Evolutionary conservation across 53 echinoderm and acorn worm genomes (phyloP).

Genomic region (Antedon mediterranea): DNA sequence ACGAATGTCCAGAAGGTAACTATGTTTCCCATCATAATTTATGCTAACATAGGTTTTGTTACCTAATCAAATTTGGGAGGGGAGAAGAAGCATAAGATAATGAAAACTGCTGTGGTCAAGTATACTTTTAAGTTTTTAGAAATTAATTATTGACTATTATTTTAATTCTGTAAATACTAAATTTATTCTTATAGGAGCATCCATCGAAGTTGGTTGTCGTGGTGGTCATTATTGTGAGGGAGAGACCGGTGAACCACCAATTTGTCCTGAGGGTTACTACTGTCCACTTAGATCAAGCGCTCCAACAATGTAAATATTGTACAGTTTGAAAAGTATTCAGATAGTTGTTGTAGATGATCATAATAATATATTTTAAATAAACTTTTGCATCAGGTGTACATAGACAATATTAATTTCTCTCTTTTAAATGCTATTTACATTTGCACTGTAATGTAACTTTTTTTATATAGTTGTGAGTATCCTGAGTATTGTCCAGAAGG

Average conservation of each 20-base stretch:
- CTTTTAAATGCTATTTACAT: too few species aligned
- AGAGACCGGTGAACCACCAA: slow-evolving; percentile 65
- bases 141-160: too few species aligned
- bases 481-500: slow-evolving; percentile 94
- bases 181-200: slow-evolving; percentile 36
- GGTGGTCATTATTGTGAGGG: slow-evolving; percentile 83
- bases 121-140: too few species aligned
- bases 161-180: too few species aligned
- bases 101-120: too few species aligned
- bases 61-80: too few species aligned
- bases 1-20: slow-evolving; percentile 99
- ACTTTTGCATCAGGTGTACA: too few species aligned
- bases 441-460: background rate
- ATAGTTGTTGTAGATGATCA: too few species aligned
- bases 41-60: too few species aligned
- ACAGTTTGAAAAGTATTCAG: background rate
- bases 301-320: slow-evolving; percentile 38
- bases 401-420: background rate
- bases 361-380: too few species aligned
- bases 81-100: too few species aligned
- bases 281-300: slow-evolving; percentile 75
- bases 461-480: slow-evolving; percentile 80
- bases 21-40: too few species aligned
- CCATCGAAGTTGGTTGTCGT: slow-evolving; percentile 69
- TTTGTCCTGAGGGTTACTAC: slow-evolving; percentile 84